These are phyloP conservation scores for Copidosoma aretas DNA, from an alignment of 2,888 invertebrate species.

Conservation along the genomic window DNA sequence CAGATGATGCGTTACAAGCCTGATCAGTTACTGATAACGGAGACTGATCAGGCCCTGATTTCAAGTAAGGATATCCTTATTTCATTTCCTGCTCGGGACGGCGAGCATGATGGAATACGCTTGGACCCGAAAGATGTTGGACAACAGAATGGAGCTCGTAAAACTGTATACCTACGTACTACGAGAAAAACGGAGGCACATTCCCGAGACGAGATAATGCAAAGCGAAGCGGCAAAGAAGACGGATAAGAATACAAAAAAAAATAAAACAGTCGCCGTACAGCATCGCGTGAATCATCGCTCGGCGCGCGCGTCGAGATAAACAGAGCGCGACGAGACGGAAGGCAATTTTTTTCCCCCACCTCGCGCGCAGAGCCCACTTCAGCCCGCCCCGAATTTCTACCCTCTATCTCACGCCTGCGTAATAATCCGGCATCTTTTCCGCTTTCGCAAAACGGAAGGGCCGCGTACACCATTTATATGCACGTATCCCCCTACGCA, in stretches of 20 bases:
- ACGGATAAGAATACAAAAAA: not conserved
- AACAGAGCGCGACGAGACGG: slow-evolving; percentile 18
- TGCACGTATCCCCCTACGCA: not conserved
- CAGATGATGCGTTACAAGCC: too few relatives aligned
- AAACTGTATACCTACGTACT: too few relatives aligned
- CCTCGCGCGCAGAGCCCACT: slow-evolving; percentile 6
- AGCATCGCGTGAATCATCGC: slow-evolving; percentile 8
- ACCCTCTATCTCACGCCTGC: slow-evolving; percentile 6
- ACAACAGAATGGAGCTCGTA: too few relatives aligned
- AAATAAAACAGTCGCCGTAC: not conserved
- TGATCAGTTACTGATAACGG: too few relatives aligned
- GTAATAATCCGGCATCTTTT: slow-evolving; percentile 16
- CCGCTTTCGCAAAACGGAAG: not conserved
- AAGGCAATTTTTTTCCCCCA: slow-evolving; percentile 22
- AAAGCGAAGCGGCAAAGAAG: not conserved
- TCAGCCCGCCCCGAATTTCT: slow-evolving; percentile 2
- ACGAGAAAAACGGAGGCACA: not conserved
- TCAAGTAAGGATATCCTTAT: too few relatives aligned
- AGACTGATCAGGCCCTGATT: too few relatives aligned
- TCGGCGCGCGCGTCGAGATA: slow-evolving; percentile 20
- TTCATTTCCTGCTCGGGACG: too few relatives aligned
- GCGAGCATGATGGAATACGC: too few relatives aligned
- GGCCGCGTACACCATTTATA: too few relatives aligned
- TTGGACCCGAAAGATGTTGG: too few relatives aligned
- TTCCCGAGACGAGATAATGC: not conserved